Conservation (phyloP, 2,113 vertebrate genomes). For the Rostratula benghalensis region DNA sequence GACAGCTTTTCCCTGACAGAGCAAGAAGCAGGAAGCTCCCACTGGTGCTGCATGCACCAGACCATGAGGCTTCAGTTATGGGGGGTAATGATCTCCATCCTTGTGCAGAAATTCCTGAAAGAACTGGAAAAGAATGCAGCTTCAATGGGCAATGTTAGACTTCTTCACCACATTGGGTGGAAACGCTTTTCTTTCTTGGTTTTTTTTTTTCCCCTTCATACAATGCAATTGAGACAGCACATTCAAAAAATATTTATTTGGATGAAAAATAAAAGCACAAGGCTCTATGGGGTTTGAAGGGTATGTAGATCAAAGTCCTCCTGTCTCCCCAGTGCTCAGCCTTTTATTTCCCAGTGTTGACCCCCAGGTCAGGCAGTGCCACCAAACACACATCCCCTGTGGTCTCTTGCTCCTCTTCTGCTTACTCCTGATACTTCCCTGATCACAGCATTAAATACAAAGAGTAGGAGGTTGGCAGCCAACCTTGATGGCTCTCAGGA, state of each 20-base stretch:
- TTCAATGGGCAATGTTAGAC: not conserved
- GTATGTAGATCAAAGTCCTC: not conserved
- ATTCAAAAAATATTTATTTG: not conserved
- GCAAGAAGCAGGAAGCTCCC: not conserved
- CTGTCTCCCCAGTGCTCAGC: not conserved
- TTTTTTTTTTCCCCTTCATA: not conserved
- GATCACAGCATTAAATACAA: not conserved
- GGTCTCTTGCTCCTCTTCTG: not conserved
- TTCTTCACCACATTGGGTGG: fast-evolving
- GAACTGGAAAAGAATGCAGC: not conserved
- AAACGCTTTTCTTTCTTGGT: not conserved
- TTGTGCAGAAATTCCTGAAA: not conserved
- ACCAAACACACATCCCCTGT: not conserved
- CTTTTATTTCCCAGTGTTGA: not conserved
- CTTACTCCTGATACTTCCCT: not conserved
- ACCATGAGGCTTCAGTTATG: fast-evolving
- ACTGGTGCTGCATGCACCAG: not conserved
- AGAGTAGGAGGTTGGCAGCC: not conserved
- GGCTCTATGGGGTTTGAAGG: not conserved
- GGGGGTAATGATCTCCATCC: not conserved
- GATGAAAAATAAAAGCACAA: not conserved
- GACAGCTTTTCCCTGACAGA: not conserved
- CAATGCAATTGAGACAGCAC: not conserved
- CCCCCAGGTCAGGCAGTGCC: not conserved
- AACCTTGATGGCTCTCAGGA: not conserved